A percentile compares a stretch with the other conserved stretches of the same genome.
These are phyloP conservation scores for Ectemnius cavifrons DNA, from an alignment of 2,888 invertebrate species.

Conservation along the genomic window DNA sequence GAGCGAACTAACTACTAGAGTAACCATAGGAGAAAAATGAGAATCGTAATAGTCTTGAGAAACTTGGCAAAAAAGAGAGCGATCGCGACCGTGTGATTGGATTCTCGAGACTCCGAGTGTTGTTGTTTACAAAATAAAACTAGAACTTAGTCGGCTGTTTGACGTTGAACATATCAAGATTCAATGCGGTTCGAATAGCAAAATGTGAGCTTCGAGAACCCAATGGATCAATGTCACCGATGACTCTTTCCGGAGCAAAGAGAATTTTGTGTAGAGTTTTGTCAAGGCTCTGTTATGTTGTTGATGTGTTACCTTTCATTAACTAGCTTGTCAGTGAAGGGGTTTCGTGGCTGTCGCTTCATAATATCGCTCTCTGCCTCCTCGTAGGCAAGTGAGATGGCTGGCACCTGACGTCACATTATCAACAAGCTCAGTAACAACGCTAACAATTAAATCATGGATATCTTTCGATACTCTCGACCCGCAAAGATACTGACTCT, in stretches of 20 bases:
- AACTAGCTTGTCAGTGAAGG: conserved; percentile 91
- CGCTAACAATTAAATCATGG: conserved; percentile 59
- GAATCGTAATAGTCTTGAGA: conserved; percentile 53
- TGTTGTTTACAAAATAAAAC: neutral
- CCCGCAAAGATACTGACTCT: conserved; percentile 50
- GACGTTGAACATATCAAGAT: neutral
- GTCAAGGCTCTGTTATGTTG: conserved; percentile 60
- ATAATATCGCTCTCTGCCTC: conserved; percentile 92
- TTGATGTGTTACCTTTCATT: conserved; percentile 83
- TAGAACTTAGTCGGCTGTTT: neutral
- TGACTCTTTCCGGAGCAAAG: conserved; percentile 50
- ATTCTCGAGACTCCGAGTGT: conserved; percentile 31
- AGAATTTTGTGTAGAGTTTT: conserved; percentile 43
- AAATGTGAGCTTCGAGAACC: conserved; percentile 38
- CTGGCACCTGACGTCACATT: conserved; percentile 82
- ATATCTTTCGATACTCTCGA: conserved; percentile 50
- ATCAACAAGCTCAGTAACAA: conserved; percentile 76
- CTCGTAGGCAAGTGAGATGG: conserved; percentile 93
- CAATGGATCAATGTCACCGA: conserved; percentile 44
- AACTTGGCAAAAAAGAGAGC: conserved; percentile 47
- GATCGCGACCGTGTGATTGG: conserved; percentile 41
- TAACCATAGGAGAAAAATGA: conserved; percentile 59
- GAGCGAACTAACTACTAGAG: conserved; percentile 67
- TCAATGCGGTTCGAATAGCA: neutral
- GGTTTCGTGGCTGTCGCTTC: conserved; percentile 91